Evolutionary conservation across 2,888 invertebrate species (phyloP), one percentile per base, ranked within the genome.

Genomic region (Brachyopa scutellaris): DNA sequence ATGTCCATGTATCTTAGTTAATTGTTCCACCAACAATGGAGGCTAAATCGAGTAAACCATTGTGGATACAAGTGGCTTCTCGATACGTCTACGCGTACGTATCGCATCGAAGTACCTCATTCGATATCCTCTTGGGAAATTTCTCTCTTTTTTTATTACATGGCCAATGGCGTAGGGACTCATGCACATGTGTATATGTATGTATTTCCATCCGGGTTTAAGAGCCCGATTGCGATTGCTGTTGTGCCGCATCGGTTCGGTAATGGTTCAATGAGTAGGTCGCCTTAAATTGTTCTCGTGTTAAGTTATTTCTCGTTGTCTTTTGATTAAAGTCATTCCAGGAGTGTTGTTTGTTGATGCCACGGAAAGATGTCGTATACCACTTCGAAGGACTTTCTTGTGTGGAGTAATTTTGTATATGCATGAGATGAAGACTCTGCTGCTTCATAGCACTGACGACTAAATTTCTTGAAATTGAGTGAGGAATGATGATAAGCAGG

Each of bases 1-100:
- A n/a, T 42, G 36, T 62, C 42, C 55, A 69, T 62, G 61, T 69
- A 80, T 64, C 49, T 13, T n/a, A 49, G 61, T 57, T 80, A 80
- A 80, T 80, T 80, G 74, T 62, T 74, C 49, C 13, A 17, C 72
- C 57, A 74, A 69, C 72, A 72, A 67, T 21, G 49, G 29, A 72
- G 67, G 49, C 40, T 42, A 62, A 23, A 6, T 11, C 42, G 13
- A 42, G 40, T 62, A 62, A 73, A 78, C 59, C 51, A 42, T 49
- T 7, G 13, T 21, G 38, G 47, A 40, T 64, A 29, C 15, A 62
- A 38, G 38, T 40, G 38, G 62, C n/a, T n/a, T n/a, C n/a, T n/a
- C n/a, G n/a, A n/a, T n/a, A n/a, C n/a, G n/a, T n/a, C n/a, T n/a
- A n/a, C n/a, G n/a, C n/a, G 15, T 49, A 69, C 55, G 19, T 55